Percentiles rank a stretch among this genome's conserved stretches.
phyloP scores from a whole-genome alignment of 1,140 invertebrate genomes.

The Asobara japonica region DNA sequence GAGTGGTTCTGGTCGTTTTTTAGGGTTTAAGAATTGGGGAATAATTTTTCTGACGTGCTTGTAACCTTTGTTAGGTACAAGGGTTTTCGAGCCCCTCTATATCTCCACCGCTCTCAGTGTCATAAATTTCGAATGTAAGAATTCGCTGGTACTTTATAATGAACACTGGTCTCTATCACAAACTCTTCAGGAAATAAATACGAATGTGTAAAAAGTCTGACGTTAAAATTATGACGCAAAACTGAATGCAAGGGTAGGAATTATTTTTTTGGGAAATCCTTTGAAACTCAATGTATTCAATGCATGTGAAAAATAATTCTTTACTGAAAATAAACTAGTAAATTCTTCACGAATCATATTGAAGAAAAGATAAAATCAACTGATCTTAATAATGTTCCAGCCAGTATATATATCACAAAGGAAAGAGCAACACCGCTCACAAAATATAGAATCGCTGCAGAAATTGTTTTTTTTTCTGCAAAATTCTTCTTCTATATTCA shows the following conservation, averaged over 20 bases:
- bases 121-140: conserved; percentile 2
- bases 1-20: background rate
- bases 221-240: background rate
- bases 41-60: conserved; percentile 11
- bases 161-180: conserved; percentile 7
- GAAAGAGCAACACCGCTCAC: no score
- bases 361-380: no score
- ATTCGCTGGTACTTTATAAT: conserved; percentile 6
- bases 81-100: background rate
- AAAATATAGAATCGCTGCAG: no score
- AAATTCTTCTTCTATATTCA: no score
- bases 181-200: background rate
- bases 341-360: background rate
- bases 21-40: background rate
- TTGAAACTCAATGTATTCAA: no score
- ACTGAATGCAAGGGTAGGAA: no score
- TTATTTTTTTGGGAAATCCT: no score
- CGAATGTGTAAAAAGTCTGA: background rate
- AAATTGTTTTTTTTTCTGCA: no score
- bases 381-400: no score
- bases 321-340: background rate
- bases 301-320: no score
- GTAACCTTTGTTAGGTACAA: conserved; percentile 10
- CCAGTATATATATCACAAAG: no score
- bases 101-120: background rate